Evolutionary conservation across 2,888 invertebrate species (phyloP).

Genomic region (Myopa tessellatipennis): DNA sequence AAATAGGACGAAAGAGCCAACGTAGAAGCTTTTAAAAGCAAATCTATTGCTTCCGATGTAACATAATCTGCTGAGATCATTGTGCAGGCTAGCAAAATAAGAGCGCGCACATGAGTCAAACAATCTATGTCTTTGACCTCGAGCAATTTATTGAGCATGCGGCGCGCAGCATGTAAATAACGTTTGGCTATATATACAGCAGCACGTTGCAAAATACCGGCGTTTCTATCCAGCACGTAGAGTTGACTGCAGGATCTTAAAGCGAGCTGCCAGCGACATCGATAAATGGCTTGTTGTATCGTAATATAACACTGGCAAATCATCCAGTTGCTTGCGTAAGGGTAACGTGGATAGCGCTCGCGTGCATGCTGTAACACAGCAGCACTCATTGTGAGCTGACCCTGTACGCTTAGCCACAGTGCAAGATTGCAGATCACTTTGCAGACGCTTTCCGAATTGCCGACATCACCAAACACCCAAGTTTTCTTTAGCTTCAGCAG

Average conservation of each 20-base stretch:
- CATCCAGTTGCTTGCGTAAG: conserved; percentile 76
- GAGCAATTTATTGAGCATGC: conserved; percentile 59
- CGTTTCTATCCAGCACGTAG: conserved; percentile 75
- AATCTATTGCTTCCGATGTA: conserved; percentile 72
- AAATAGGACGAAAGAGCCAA: conserved; percentile 80
- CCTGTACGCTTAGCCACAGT: conserved; percentile 67
- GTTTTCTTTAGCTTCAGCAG: conserved; percentile 81
- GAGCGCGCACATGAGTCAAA: conserved; percentile 72
- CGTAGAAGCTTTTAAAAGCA: conserved; percentile 78
- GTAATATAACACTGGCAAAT: conserved; percentile 73
- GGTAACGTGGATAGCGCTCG: conserved; percentile 75
- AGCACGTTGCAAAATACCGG: conserved; percentile 72
- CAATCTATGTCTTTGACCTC: conserved; percentile 67
- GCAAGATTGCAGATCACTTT: conserved; percentile 78
- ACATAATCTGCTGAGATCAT: conserved; percentile 69
- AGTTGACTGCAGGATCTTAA: conserved; percentile 77
- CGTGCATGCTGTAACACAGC: conserved; percentile 74
- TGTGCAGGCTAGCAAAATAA: conserved; percentile 77
- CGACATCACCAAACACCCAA: conserved; percentile 67
- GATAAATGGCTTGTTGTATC: conserved; percentile 69
- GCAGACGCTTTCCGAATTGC: conserved; percentile 77
- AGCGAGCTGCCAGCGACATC: conserved; percentile 76
- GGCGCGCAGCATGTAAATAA: conserved; percentile 65
- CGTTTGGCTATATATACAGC: conserved; percentile 66
- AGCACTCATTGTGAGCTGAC: conserved; percentile 72